A percentile compares a stretch with the other conserved stretches of the same genome.
These are phyloP conservation scores for Rhinogobio ventralis DNA, from an alignment of 2,797 vertebrate species.

Conservation along the genomic window DNA sequence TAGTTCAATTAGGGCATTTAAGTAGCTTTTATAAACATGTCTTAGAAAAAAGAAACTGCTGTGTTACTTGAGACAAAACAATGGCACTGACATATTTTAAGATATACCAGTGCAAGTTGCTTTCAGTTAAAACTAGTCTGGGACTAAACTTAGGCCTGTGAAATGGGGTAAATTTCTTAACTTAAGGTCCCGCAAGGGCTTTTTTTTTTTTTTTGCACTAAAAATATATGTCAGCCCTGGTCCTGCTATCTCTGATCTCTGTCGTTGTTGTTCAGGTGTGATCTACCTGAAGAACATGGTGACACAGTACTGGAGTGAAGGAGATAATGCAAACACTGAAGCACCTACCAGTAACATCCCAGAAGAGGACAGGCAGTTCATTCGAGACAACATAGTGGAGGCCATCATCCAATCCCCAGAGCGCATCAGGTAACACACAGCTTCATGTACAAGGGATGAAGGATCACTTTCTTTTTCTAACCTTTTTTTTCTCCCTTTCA, in stretches of 20 bases:
- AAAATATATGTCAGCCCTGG: background rate
- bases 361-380: constrained; percentile 94
- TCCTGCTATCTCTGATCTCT: background rate
- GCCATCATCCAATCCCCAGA: constrained; percentile 99
- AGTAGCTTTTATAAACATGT: no score
- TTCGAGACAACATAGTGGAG: constrained; percentile 97
- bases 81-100: no score
- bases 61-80: no score
- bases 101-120: no score
- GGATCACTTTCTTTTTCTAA: background rate
- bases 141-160: background rate
- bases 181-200: background rate
- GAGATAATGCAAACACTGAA: constrained; percentile 85
- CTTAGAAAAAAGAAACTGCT: no score
- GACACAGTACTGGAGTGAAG: constrained; percentile 97
- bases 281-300: constrained; percentile 99
- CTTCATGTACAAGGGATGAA: no score
- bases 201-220: background rate
- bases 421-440: constrained; percentile 87
- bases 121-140: no score
- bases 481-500: background rate
- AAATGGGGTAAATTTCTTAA: background rate
- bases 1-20: no score
- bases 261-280: constrained; percentile 82
- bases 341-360: constrained; percentile 92